Conservation (phyloP, 2,797 vertebrate species). For the Spinibarbus caldwelli region DNA sequence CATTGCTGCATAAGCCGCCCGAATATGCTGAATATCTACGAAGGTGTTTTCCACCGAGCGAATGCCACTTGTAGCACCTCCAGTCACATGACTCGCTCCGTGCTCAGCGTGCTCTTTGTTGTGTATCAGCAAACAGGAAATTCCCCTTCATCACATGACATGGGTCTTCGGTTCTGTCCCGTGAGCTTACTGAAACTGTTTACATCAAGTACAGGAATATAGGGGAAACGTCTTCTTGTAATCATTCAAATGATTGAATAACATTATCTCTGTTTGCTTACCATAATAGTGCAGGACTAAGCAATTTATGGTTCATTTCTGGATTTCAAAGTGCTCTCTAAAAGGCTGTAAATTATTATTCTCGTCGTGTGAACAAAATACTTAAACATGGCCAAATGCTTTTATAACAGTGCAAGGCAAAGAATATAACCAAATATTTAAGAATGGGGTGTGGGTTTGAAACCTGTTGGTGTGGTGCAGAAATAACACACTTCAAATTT, state of each 20-base stretch:
- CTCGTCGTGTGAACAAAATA: not conserved
- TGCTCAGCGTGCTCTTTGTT: constrained; percentile 36
- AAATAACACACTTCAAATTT: not conserved
- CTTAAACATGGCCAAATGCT: not conserved
- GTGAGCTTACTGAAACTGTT: constrained; percentile 55
- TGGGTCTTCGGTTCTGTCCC: constrained; percentile 19
- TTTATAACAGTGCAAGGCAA: not conserved
- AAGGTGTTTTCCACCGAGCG: constrained; percentile 47
- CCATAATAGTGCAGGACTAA: constrained; percentile 17
- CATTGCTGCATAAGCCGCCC: constrained; percentile 37
- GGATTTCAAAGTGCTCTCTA: too few species aligned
- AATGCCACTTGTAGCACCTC: not conserved
- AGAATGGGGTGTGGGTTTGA: not conserved
- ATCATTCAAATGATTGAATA: constrained; percentile 31
- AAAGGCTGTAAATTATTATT: not conserved
- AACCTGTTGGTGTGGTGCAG: not conserved
- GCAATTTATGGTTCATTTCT: constrained; percentile 25
- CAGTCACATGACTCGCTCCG: constrained; percentile 58
- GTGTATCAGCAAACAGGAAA: constrained; percentile 57
- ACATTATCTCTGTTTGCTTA: constrained; percentile 12
- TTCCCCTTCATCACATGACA: constrained; percentile 62
- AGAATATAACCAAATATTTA: not conserved
- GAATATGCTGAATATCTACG: constrained; percentile 51
- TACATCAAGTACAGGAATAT: constrained; percentile 45
- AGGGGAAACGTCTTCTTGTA: constrained; percentile 12